Evolutionary conservation across 64 coral and sea anemone genomes (phyloP).

Genomic region (Dendronephthya gigantea): DNA sequence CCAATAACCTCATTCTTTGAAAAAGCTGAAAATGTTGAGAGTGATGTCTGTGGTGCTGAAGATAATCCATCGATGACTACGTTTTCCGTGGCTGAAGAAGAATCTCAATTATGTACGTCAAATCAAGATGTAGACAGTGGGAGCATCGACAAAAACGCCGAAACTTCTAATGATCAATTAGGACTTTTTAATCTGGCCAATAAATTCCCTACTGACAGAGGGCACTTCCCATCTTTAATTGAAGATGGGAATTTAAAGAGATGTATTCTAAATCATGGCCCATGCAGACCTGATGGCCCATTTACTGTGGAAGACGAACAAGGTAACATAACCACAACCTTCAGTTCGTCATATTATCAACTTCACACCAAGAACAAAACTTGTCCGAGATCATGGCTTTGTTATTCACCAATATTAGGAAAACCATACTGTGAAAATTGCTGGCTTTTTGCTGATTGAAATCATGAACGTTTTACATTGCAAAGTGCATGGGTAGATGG

Average conservation of each 20-base stretch:
- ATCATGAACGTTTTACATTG: not conserved
- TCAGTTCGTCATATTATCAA: not conserved
- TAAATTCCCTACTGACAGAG: no score
- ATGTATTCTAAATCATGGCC: not conserved
- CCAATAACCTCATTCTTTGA: no score
- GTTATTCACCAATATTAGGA: not conserved
- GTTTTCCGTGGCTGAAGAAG: no score
- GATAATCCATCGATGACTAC: no score
- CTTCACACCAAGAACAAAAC: not conserved
- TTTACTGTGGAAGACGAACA: not conserved
- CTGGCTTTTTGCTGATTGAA: conserved; percentile 1
- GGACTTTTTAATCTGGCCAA: no score
- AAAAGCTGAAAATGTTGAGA: no score
- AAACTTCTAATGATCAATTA: no score
- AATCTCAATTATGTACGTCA: no score
- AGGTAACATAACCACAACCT: not conserved
- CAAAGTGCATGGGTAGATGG: not conserved
- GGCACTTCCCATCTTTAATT: not conserved
- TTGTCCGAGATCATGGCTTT: not conserved
- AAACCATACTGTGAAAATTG: not conserved
- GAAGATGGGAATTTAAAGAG: not conserved
- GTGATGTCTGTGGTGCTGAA: no score
- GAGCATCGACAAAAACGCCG: no score
- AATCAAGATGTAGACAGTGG: no score
- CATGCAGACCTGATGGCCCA: not conserved